A percentile compares a stretch with the other conserved stretches of the same genome.
phyloP scores from a whole-genome alignment of 2,888 invertebrate genomes.

The Oegoconia quadripuncta region DNA sequence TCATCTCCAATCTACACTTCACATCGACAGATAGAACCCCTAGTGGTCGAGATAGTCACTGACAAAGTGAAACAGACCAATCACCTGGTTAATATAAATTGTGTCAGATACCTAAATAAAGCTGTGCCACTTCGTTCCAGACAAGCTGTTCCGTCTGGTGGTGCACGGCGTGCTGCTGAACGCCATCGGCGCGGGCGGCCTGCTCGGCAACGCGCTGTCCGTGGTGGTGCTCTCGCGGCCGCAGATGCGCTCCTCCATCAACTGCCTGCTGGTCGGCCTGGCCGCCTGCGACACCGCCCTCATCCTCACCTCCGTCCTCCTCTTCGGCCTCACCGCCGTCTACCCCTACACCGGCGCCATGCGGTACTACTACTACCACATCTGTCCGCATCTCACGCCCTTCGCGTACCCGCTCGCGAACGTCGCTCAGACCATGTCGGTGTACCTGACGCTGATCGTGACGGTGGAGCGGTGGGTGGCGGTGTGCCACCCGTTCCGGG shows the following conservation, averaged over 20 bases:
- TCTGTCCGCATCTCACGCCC: slow-evolving; percentile 89
- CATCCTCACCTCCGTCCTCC: slow-evolving; percentile 89
- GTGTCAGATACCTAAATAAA: too few relatives aligned
- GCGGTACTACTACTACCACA: slow-evolving; percentile 87
- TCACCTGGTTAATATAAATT: too few relatives aligned
- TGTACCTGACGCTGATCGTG: slow-evolving; percentile 93
- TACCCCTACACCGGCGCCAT: slow-evolving; percentile 89
- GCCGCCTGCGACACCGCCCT: slow-evolving; percentile 96
- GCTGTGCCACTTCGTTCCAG: too few relatives aligned
- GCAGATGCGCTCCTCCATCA: slow-evolving; percentile 97
- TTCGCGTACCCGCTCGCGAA: slow-evolving; percentile 90
- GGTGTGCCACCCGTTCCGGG: slow-evolving; percentile 92
- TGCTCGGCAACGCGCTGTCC: slow-evolving; percentile 93
- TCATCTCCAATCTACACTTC: too few relatives aligned
- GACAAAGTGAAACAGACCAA: too few relatives aligned
- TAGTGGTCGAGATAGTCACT: too few relatives aligned
- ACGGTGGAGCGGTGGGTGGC: slow-evolving; percentile 97
- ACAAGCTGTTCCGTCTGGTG: slow-evolving; percentile 86
- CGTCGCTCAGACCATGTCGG: slow-evolving; percentile 95
- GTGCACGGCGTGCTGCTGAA: slow-evolving; percentile 90
- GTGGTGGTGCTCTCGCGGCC: slow-evolving; percentile 94
- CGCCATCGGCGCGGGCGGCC: slow-evolving; percentile 88
- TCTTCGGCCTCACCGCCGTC: slow-evolving; percentile 93
- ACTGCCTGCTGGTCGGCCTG: slow-evolving; percentile 94
- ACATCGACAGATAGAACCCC: too few relatives aligned